Base-by-base conservation (phyloP, 2,113 vertebrate genomes). In the Pan paniscus region DNA sequence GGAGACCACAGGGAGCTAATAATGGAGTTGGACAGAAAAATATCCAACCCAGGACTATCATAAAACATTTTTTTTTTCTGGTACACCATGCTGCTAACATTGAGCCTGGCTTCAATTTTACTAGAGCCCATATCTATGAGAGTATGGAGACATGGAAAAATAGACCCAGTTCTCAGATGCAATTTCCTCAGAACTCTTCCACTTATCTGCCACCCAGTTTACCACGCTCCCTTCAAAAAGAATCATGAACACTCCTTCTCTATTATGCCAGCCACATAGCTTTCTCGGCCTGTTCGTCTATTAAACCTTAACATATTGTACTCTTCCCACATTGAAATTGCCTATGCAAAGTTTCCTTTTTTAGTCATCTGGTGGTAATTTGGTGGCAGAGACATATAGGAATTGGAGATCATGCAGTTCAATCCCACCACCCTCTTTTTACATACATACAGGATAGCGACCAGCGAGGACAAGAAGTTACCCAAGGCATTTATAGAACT, bases 1-100 rank as follows among this genome's bases (percentile, higher is more conserved):
- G 27, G 14, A 92, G 27, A 59, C 7, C 0, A 59, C 27, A 40
- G 16, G 38, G 18, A 94, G 46, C 27, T 78, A 32, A 86, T 64
- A 61, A 70, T 0, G 22, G 25, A 84, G 52, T 35, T 32, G 14
- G 46, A 52, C 8, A 61, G 25, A 48, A 30, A 84, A 92, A 35
- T 11, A 83, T 32, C n/a, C 57, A 68, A 40, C 14, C 43, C 16
- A 43, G 20, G 27, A 92, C 30, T 35, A 11, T 6, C 57, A 57
- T 4, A 57, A 30, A 88, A 27, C 18, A n/a, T 30, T 46, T 48
- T 75, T 38, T 38, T 73, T 76, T 55, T 46, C 76, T 83, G 20
- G 6, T 8, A 18, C 0, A 1, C 38, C 12, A 6, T 3, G 10
- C 30, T 18, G 5, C 4, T 18, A 8, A 23, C 14, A 14, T 11